A percentile compares a stretch with the other conserved stretches of the same genome.
phyloP scores from a whole-genome alignment of 1,140 invertebrate genomes.

The Caenorhabditis remanei region DNA sequence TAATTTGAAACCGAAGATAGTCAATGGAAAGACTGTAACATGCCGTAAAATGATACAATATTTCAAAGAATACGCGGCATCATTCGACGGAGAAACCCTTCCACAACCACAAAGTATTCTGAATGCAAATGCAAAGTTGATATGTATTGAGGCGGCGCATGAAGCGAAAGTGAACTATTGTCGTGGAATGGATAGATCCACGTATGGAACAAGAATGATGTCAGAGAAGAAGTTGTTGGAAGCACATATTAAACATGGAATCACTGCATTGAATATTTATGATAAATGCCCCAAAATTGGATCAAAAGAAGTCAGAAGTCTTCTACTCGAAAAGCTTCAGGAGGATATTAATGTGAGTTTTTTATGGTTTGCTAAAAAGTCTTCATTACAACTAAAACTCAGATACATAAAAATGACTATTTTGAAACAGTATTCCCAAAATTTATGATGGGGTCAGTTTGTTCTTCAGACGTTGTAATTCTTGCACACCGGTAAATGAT shows the following conservation, averaged over 20 bases:
- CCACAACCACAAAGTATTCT: constrained; percentile 72
- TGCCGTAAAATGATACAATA: constrained; percentile 76
- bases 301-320: constrained; percentile 69
- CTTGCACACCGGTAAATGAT: no score
- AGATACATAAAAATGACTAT: no score
- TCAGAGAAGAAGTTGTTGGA: constrained; percentile 77
- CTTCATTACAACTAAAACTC: background rate
- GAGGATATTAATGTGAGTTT: constrained; percentile 76
- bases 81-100: constrained; percentile 70
- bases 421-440: no score
- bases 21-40: constrained; percentile 76
- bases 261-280: constrained; percentile 76
- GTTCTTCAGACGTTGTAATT: no score
- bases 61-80: constrained; percentile 72
- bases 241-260: constrained; percentile 76
- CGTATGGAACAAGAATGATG: constrained; percentile 72
- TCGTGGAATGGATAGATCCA: constrained; percentile 68
- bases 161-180: constrained; percentile 67
- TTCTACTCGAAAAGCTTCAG: constrained; percentile 72
- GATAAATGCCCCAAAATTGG: constrained; percentile 76
- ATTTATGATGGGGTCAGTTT: background rate
- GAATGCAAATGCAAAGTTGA: constrained; percentile 73
- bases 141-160: constrained; percentile 67
- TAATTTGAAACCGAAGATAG: constrained; percentile 71
- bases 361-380: background rate